Base-by-base conservation (phyloP, 2,888 invertebrate genomes). In the Homarus gammarus region DNA sequence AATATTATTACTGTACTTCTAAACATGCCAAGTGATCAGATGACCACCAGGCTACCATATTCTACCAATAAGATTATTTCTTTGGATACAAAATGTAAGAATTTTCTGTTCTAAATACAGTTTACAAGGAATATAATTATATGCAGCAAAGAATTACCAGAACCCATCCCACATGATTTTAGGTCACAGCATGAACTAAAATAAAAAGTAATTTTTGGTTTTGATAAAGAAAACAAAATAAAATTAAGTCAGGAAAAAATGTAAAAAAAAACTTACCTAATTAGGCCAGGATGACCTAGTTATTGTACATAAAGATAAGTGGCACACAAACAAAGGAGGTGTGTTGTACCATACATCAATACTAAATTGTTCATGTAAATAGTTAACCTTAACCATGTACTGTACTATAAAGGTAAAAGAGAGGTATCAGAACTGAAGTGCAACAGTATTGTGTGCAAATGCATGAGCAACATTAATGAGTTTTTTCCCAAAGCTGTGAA, bases 311-410 rank as follows among this genome's bases (percentile, higher is more conserved):
- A 75, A 49, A 75, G 36, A 75, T 27, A 64, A 64, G 31, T 27
- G 75, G n/a, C 31, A 70, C n/a, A 70, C 70, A 70, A 70, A 33
- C 31, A 18, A 31, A 36, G n/a, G n/a, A n/a, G 70, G 70, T 36
- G 36, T 40, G 44, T 75, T 75, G 75, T 75, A 75, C 75, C 44
- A 75, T 75, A 44, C 75, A 75, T 75, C 75, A 75, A 40, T 75
- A 75, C 75, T 75, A 75, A 40, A 75, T 6, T 40, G 44, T 27
- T 75, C 27, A 75, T 22, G 36, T 75, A 49, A 75, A 31, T 49
- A 40, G 31, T 75, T 75, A 75, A 49, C 44, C 22, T 44, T 75
- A 75, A 44, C 27, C 2, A 27, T 75, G 44, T 75, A 75, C 40
- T 75, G 44, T 44, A 75, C n/a, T n/a, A n/a, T n/a, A n/a, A n/a